Evolutionary conservation across 1,140 invertebrate species (phyloP), one percentile per base, ranked within the genome.

Genomic region (Manduca sexta): DNA sequence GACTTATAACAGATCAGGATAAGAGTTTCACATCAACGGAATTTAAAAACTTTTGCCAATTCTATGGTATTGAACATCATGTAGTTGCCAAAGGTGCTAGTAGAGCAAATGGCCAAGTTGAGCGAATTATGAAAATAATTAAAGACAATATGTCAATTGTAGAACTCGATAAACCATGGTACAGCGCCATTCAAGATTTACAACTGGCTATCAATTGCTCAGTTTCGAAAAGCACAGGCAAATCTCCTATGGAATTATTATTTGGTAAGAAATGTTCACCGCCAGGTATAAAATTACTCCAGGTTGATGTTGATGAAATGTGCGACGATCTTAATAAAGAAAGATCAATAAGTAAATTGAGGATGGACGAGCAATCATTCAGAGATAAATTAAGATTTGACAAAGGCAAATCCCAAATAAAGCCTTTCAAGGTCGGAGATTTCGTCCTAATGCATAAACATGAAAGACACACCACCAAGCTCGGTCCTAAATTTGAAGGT

Each of bases 61-160:
- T 21, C 16, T 55, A 14, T n/a, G 39, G 44, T n/a, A 52, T 60
- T 1, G 16, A 55, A 31, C 40, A 46, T 35, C 52, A 52, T 15
- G 37, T 48, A 11, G 44, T 58, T 7, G 59, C 66, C 3, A 52
- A 49, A 13, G 60, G 50, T 0, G 44, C 45, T n/a, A 57, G 59
- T 42, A 35, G 64, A 15, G 60, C 47, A 30, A 68, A 69, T 18
- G 64, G 64, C 7, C 67, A 69, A 34, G 61, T 64, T 3, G 60
- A 67, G 33, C 45, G 66, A 0, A 41, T 64, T 11, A 68, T 65
- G 57, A 42, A 51, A 48, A 49, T 62, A n/a, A 61, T 68, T 5
- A 56, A 50, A 52, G 53, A 71, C 40, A 51, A 49, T 49, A 48
- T 56, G 43, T 49, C 55, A 30, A 42, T 52, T 11, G 37, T 45